These are phyloP conservation scores for Telmatherina bonti DNA, from an alignment of 2,797 vertebrate species.

Conservation along the genomic window DNA sequence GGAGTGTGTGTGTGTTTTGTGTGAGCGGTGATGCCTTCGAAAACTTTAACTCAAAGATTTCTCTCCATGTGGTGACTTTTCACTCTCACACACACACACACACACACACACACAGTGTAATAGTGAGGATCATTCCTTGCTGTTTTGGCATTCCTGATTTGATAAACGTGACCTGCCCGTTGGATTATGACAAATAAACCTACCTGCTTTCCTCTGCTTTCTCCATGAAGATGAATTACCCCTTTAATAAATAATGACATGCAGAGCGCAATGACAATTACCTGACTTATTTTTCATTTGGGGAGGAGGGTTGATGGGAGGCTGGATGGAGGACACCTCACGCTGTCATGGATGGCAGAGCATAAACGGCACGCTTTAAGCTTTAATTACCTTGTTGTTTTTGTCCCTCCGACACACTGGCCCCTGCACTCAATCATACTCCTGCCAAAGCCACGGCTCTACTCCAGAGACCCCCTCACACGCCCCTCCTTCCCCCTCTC, in stretches of 20 bases:
- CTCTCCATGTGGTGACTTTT: conserved; percentile 66
- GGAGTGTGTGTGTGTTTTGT: conserved; percentile 37
- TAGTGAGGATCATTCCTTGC: conserved; percentile 42
- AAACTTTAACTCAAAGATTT: conserved; percentile 79
- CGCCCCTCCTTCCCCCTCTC: conserved; percentile 13
- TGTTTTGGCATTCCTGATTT: conserved; percentile 58
- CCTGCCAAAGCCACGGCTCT: conserved; percentile 64
- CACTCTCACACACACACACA: conserved; percentile 15
- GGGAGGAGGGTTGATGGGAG: not conserved
- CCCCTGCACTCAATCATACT: conserved; percentile 79
- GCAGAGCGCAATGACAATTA: conserved; percentile 86
- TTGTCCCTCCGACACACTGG: conserved; percentile 77
- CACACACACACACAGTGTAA: conserved; percentile 13
- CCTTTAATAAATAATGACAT: conserved; percentile 86
- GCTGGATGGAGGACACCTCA: conserved; percentile 80
- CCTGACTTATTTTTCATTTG: conserved; percentile 86
- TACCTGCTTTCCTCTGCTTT: conserved; percentile 78
- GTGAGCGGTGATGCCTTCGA: conserved; percentile 59
- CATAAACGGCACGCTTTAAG: conserved; percentile 77
- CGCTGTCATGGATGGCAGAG: conserved; percentile 81
- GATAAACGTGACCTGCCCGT: conserved; percentile 48
- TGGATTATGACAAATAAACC: conserved; percentile 76
- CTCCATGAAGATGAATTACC: conserved; percentile 84
- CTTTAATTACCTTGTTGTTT: conserved; percentile 87
- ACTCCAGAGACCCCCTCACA: conserved; percentile 56